These are phyloP conservation scores for Scaptomyza montana DNA, from an alignment of 1,140 invertebrate species.

Conservation along the genomic window DNA sequence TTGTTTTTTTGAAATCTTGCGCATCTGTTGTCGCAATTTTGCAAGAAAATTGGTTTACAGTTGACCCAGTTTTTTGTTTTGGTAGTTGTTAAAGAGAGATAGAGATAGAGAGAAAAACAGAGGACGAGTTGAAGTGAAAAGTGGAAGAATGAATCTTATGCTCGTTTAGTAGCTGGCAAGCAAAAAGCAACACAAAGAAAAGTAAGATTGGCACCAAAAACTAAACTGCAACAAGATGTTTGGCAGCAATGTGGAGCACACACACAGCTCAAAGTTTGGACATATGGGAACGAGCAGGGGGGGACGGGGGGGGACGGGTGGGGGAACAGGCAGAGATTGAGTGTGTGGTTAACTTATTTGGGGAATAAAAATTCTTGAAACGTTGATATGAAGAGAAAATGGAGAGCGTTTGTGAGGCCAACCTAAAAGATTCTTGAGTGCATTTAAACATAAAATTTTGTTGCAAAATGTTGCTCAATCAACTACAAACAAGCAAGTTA, in stretches of 20 bases:
- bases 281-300: background rate
- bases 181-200: constrained; percentile 34
- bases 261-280: background rate
- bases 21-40: constrained; percentile 66
- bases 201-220: constrained; percentile 44
- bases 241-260: constrained; percentile 35
- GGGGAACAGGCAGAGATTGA: constrained; percentile 1
- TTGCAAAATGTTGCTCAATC: background rate
- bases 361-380: constrained; percentile 24
- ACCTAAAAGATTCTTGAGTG: constrained; percentile 6
- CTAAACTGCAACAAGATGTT: constrained; percentile 41
- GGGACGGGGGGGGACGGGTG: background rate
- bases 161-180: constrained; percentile 47
- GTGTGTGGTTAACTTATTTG: constrained; percentile 20
- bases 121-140: background rate
- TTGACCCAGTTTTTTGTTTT: constrained; percentile 65
- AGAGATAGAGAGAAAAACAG: background rate
- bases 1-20: constrained; percentile 41
- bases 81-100: constrained; percentile 40
- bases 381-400: constrained; percentile 28
- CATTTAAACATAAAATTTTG: constrained; percentile 6
- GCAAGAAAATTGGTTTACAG: constrained; percentile 73
- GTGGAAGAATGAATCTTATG: constrained; percentile 46
- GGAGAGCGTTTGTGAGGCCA: constrained; percentile 5
- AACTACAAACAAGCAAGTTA: too few relatives aligned